Evolutionary conservation across 2,113 vertebrate species (phyloP).

Genomic region (Chelonoidis abingdonii): DNA sequence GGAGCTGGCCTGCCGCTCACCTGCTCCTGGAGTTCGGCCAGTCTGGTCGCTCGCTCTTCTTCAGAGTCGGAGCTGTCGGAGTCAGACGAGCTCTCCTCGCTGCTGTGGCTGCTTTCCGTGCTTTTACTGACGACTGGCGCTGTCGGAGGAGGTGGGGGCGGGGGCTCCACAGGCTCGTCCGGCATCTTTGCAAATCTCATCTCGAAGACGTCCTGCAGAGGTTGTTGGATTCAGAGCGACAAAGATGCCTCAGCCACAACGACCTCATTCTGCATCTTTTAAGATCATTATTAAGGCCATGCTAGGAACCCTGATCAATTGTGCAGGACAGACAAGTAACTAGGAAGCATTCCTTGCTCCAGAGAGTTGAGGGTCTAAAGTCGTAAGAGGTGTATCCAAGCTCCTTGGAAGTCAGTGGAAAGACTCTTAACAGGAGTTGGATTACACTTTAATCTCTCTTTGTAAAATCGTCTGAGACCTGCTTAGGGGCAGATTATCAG

Average conservation of each 20-base stretch:
- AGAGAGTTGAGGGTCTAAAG: not conserved
- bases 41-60: conserved; percentile 86
- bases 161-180: conserved; percentile 83
- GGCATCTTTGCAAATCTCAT: conserved; percentile 96
- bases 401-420: not conserved
- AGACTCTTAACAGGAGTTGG: not conserved
- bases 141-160: conserved; percentile 62
- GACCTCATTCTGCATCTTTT: not conserved
- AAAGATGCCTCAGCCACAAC: not conserved
- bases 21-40: conserved; percentile 93
- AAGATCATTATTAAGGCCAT: not conserved
- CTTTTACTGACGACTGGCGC: conserved; percentile 87
- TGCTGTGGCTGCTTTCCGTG: conserved; percentile 83
- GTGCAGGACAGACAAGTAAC: not conserved
- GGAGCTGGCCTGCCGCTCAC: conserved; percentile 73
- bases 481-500: not conserved
- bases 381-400: not conserved
- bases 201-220: conserved; percentile 92
- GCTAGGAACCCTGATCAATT: not conserved
- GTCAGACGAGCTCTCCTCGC: conserved; percentile 86
- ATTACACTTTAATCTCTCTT: not conserved
- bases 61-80: conserved; percentile 85
- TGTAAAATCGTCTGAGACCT: not conserved
- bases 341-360: not conserved
- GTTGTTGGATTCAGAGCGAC: not conserved